Evolutionary conservation across 2,797 vertebrate genomes (phyloP).

Genomic region (Myotis daubentonii): DNA sequence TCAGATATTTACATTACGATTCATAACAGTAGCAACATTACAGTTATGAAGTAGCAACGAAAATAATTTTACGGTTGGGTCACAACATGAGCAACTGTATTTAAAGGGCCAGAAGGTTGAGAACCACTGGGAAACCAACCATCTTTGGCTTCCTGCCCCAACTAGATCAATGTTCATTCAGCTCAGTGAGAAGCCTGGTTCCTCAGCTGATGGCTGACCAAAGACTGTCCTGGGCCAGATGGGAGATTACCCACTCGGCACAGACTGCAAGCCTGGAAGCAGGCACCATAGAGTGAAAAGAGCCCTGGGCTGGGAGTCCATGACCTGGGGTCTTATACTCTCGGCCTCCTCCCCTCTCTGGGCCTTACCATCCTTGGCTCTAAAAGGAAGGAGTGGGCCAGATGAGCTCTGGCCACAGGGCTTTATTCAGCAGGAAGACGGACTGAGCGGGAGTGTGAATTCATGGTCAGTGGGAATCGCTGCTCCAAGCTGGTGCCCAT

Average conservation of each 20-base stretch:
- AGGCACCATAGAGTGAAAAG: not conserved
- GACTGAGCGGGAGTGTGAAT: not conserved
- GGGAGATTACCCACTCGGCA: not conserved
- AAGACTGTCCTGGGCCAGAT: not conserved
- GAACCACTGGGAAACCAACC: not conserved
- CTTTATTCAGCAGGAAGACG: not conserved
- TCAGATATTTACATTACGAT: too few species aligned
- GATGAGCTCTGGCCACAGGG: not conserved
- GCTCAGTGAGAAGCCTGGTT: not conserved
- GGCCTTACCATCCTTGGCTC: not conserved
- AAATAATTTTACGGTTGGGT: too few species aligned
- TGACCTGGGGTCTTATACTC: not conserved
- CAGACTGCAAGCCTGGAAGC: not conserved
- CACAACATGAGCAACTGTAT: too few species aligned
- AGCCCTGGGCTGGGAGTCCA: rapidly evolving
- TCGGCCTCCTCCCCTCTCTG: not conserved
- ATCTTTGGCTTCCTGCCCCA: not conserved
- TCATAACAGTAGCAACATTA: too few species aligned
- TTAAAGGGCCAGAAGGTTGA: too few species aligned
- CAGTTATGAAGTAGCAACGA: too few species aligned
- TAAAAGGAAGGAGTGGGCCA: not conserved
- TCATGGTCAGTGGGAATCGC: not conserved
- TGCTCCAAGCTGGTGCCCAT: not conserved
- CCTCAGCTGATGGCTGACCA: not conserved
- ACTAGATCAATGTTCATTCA: not conserved